These are phyloP conservation scores for Nezara viridula DNA, from an alignment of 2,888 invertebrate genomes.

Conservation along the genomic window DNA sequence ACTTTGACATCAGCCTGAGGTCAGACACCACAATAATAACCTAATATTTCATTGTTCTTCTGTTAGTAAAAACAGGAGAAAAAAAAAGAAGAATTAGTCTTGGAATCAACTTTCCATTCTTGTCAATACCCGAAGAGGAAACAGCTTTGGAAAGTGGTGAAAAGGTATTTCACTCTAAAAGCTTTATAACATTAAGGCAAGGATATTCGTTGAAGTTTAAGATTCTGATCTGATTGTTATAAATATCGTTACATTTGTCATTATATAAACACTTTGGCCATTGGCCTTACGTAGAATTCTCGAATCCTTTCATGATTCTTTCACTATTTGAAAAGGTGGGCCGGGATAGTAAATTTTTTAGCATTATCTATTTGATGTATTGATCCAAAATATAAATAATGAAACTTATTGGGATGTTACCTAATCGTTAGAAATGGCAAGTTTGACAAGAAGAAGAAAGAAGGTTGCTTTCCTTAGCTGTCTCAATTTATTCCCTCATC, in stretches of 20 bases:
- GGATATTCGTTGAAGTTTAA: neutral
- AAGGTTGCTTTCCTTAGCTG: neutral
- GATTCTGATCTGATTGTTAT: neutral
- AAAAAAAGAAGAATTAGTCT: neutral
- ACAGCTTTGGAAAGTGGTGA: conserved; percentile 39
- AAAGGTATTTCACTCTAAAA: neutral
- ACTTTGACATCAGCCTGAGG: neutral
- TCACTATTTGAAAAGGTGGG: neutral
- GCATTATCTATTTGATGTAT: neutral
- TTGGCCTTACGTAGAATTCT: neutral
- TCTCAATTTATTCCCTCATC: neutral
- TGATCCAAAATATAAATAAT: neutral
- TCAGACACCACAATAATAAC: neutral
- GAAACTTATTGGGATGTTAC: neutral
- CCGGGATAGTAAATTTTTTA: too few species aligned
- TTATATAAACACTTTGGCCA: neutral
- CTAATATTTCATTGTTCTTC: neutral
- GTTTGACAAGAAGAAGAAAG: too few species aligned
- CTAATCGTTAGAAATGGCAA: neutral
- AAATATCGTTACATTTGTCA: neutral
- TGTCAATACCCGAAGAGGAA: conserved; percentile 22
- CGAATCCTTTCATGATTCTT: neutral
- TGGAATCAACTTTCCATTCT: conserved; percentile 32
- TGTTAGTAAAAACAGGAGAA: neutral
- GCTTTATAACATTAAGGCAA: neutral